Evolutionary conservation across 2,113 vertebrate species (phyloP), one percentile per base, ranked within the genome.

Genomic region (Litocranius walleri): DNA sequence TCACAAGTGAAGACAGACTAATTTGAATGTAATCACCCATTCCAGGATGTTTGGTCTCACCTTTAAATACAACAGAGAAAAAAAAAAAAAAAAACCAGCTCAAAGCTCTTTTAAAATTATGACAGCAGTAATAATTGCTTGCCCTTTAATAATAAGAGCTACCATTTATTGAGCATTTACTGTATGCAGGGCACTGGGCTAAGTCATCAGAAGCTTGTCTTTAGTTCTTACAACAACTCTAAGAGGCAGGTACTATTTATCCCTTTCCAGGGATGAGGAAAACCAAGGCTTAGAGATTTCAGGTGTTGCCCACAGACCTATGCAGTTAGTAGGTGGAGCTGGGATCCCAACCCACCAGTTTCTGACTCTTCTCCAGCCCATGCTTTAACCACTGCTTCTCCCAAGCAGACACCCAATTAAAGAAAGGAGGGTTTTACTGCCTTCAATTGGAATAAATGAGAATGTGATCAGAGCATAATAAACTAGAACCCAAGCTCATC

Each of bases 361-460:
- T 57, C 83, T 71, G 87, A 25, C 25, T 90, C n/a, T 27, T 89
- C 57, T 17, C 91, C 80, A 74, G 91, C 25, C 48, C 21, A 16
- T 25, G 43, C 82, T 56, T 95, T 78, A 97, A 93, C 89, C 78
- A 91, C 54, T 61, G 82, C 27, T 67, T 93, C 82, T 91, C 89
- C 54, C 43, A 82, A 90, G 88, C 90, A 94, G 67, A 57, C 94
- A 96, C 50, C 40, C 94, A 95, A 85, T 90, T 90, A 98, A 88
- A 94, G 78, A 80, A 97, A 90, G 83, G 88, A 95, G 92, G 48
- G 36, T 80, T 96, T 97, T 78, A 96, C 61, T 81, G 96, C 88
- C 94, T 81, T 95, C 95, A 61, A 71, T 54, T 80, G 92, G 83
- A 89, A n/a, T 80, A 90, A 94, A 95, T 40, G 62, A 77, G 92